These are phyloP conservation scores for Lepisosteus oculatus DNA, from an alignment of 2,113 vertebrate species.

Conservation along the genomic window DNA sequence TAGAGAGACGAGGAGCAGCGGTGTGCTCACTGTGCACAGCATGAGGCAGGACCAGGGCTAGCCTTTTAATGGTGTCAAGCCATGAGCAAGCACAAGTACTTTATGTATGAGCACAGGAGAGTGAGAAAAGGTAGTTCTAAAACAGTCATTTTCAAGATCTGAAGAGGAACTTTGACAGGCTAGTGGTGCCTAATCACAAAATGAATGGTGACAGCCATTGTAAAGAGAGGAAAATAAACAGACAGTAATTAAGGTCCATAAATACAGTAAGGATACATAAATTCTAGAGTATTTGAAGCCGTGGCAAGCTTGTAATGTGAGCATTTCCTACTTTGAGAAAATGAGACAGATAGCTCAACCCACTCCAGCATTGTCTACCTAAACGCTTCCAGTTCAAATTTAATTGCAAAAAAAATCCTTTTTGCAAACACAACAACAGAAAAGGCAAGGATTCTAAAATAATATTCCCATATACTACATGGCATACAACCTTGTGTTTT, in stretches of 20 bases:
- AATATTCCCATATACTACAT: too few species aligned
- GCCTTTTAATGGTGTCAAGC: not conserved
- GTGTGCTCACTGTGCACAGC: not conserved
- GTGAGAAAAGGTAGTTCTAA: not conserved
- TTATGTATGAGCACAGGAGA: not conserved
- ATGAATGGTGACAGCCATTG: not conserved
- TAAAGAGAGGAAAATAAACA: not conserved
- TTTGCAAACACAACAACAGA: too few species aligned
- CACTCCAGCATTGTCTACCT: too few species aligned
- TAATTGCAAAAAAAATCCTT: too few species aligned
- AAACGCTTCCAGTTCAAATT: too few species aligned
- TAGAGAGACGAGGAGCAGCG: too few species aligned
- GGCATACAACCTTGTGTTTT: too few species aligned
- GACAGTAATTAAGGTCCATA: not conserved
- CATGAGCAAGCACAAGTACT: not conserved
- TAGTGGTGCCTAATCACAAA: not conserved
- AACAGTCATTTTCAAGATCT: not conserved
- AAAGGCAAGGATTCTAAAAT: too few species aligned
- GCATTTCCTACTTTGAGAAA: not conserved
- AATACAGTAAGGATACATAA: not conserved
- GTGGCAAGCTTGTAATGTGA: not conserved
- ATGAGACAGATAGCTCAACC: not conserved
- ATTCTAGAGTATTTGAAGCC: not conserved
- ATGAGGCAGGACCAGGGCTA: not conserved
- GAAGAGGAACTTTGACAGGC: not conserved